Evolutionary conservation across 2,797 vertebrate species (phyloP), one percentile per base, ranked within the genome.

Genomic region (Notoglanidium macrostoma): DNA sequence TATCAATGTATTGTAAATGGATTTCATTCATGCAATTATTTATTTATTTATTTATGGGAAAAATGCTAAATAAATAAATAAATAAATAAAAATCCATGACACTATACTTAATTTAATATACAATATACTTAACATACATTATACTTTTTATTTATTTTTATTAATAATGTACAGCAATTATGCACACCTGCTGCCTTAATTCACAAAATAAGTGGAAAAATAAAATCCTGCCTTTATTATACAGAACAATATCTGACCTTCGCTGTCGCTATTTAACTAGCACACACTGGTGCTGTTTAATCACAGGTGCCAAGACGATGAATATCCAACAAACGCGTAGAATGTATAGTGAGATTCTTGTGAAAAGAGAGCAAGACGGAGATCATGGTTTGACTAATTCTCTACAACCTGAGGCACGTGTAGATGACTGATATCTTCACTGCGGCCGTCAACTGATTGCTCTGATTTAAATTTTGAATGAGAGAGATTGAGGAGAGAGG

Each of bases 401-500:
- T 44, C 26, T 35, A 74, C 68, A 74, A 73, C 77, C 77, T 61
- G 40, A 35, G 77, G 76, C 77, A 86, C 9, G 44, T 86, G 54
- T 81, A 19, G 61, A 68, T 86, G 80, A 77, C 61, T n/a, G 80
- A 76, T 83, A 49, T 54, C 57, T 76, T 83, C 72, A 32, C 78
- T 15, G 44, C 14, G 11, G 23, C 55, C 21, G 3, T 73, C 44
- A 6, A 55, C 57, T 26, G 83, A 85, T 65, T 67, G 49, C 84
- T 65, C 68, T 82, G 87, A 83, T 85, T 85, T 85, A 29, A 67
- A 85, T 85, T 57, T 82, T 85, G 84, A 85, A 85, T 82, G 32
- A 74, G 83, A 78, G 79, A 46, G 65, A 79, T 40, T 40, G 46
- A 8, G 15, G 40, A 73, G 74, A 86, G 72, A 79, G 49, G 49